phyloP scores from a whole-genome alignment of 2,113 vertebrate genomes.

The Cyanocitta stelleri region DNA sequence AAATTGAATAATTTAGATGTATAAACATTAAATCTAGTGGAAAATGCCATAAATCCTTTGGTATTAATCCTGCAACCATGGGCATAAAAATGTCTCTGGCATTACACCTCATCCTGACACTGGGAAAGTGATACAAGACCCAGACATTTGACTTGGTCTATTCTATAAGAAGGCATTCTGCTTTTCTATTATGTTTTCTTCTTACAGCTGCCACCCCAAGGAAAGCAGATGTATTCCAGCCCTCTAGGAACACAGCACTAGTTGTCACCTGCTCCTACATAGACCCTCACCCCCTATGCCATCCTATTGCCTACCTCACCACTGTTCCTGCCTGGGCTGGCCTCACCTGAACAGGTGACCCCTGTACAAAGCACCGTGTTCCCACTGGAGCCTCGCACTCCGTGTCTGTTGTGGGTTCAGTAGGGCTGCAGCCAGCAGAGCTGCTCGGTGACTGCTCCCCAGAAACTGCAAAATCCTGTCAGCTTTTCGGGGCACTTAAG shows the following conservation, averaged over 20 bases:
- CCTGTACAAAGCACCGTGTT: not conserved
- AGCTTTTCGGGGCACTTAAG: rapidly evolving
- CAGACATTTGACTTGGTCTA: not conserved
- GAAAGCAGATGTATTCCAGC: not conserved
- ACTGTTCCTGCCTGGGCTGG: not conserved
- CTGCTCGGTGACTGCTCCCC: rapidly evolving
- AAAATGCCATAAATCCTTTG: not conserved
- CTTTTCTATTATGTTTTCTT: not conserved
- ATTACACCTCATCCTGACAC: not conserved
- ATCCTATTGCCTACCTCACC: not conserved
- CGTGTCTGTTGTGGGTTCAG: rapidly evolving
- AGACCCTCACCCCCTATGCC: not conserved
- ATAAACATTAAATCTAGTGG: not conserved
- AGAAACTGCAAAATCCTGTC: not conserved
- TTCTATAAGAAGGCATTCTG: not conserved
- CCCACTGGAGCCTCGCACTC: rapidly evolving
- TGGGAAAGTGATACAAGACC: not conserved
- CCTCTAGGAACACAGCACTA: not conserved
- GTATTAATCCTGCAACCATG: not conserved
- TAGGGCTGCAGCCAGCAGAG: not conserved
- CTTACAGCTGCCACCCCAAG: not conserved
- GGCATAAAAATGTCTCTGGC: not conserved
- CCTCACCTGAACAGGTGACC: not conserved
- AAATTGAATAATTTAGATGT: not conserved
- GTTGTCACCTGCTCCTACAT: not conserved